Evolutionary conservation across 2,888 invertebrate genomes (phyloP).

Genomic region (Acleris laterana): DNA sequence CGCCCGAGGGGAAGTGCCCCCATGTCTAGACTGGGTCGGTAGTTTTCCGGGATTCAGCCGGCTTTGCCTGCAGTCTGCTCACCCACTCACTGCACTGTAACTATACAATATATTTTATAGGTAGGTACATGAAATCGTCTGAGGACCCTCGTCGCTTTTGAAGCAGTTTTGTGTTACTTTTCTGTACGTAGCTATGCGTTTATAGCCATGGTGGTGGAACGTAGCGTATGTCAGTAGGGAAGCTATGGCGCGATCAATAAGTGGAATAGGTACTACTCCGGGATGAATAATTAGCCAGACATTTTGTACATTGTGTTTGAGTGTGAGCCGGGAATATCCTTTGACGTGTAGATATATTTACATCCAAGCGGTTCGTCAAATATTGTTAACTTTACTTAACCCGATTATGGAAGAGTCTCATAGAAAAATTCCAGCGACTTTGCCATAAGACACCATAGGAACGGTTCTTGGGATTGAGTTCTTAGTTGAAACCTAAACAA

Average conservation of each 20-base stretch:
- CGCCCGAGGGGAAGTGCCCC: slow-evolving; percentile 76
- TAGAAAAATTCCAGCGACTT: slow-evolving; percentile 39
- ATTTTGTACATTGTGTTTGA: slow-evolving; percentile 1
- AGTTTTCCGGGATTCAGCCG: slow-evolving; percentile 84
- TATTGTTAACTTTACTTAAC: slow-evolving; percentile 1
- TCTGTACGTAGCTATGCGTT: slow-evolving; percentile 55
- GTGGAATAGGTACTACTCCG: slow-evolving; percentile 35
- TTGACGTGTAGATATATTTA: too few species aligned
- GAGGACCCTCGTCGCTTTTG: slow-evolving; percentile 77
- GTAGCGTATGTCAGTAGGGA: slow-evolving; percentile 65
- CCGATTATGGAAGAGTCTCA: neutral
- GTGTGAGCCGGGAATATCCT: neutral
- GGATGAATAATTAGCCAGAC: slow-evolving; percentile 18
- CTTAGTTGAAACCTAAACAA: slow-evolving; percentile 68
- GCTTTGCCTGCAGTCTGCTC: slow-evolving; percentile 81
- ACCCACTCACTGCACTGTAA: slow-evolving; percentile 80
- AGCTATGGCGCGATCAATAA: slow-evolving; percentile 55
- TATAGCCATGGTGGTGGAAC: slow-evolving; percentile 49
- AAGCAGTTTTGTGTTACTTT: slow-evolving; percentile 71
- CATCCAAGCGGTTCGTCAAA: too few species aligned
- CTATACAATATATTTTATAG: slow-evolving; percentile 57
- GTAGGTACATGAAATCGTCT: slow-evolving; percentile 60
- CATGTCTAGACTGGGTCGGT: slow-evolving; percentile 85
- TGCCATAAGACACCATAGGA: slow-evolving; percentile 32
- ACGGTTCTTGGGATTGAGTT: slow-evolving; percentile 45